Conservation (phyloP, 1,140 invertebrate species). For the Drosophila melanogaster region DNA sequence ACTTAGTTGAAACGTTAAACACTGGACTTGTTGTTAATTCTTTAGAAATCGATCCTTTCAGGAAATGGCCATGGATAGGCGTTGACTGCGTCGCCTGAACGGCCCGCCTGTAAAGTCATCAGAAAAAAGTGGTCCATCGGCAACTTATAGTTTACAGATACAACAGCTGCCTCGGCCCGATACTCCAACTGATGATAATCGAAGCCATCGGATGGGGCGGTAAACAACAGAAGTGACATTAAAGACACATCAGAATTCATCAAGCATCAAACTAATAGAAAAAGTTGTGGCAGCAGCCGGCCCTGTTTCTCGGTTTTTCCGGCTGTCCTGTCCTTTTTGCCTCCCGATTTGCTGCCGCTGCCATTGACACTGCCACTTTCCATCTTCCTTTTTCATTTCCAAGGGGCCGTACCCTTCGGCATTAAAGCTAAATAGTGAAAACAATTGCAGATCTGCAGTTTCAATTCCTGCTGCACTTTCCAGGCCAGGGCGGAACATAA, state of each 20-base stretch:
- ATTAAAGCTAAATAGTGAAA: constrained; percentile 44
- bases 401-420: not conserved
- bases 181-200: constrained; percentile 55
- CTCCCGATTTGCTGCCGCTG: not conserved
- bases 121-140: constrained; percentile 46
- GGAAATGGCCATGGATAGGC: constrained; percentile 30
- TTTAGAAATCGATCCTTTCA: constrained; percentile 5
- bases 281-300: constrained; percentile 62
- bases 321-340: constrained; percentile 1
- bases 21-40: not conserved
- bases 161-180: constrained; percentile 48
- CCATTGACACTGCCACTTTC: not conserved
- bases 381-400: not conserved
- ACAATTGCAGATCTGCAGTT: constrained; percentile 9
- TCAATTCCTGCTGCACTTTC: constrained; percentile 23
- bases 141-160: constrained; percentile 47
- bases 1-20: not conserved
- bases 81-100: not conserved
- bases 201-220: constrained; percentile 14
- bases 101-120: constrained; percentile 46
- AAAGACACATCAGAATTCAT: constrained; percentile 80
- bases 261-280: constrained; percentile 72
- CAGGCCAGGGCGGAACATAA: constrained; percentile 39
- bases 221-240: constrained; percentile 60
- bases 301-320: constrained; percentile 1